Conservation (phyloP, 2,888 invertebrate genomes). For the Sinhomidia bicolor region DNA sequence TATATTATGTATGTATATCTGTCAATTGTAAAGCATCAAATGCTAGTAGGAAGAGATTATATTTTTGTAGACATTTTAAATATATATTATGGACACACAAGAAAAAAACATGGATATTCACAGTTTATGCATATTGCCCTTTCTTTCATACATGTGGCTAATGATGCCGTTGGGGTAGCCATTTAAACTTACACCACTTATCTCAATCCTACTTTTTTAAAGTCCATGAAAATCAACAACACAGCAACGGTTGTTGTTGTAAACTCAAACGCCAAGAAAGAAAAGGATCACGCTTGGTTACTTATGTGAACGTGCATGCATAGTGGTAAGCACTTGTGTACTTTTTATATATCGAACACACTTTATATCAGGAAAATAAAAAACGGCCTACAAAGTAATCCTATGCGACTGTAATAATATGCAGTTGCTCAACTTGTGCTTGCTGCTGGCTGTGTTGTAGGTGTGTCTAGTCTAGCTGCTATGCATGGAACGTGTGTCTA, state of each 20-base stretch:
- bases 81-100: too few relatives aligned
- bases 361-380: neutral
- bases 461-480: conserved; percentile 41
- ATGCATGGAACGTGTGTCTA: conserved; percentile 57
- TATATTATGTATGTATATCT: too few relatives aligned
- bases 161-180: neutral
- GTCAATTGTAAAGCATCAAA: too few relatives aligned
- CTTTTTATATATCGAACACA: neutral
- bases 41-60: too few relatives aligned
- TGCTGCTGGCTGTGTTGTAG: conserved; percentile 38
- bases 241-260: neutral
- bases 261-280: neutral
- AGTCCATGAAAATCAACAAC: conserved; percentile 36
- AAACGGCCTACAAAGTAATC: neutral
- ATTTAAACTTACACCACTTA: conserved; percentile 8
- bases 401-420: neutral
- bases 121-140: too few relatives aligned
- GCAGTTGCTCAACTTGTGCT: neutral
- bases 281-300: neutral
- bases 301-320: too few relatives aligned
- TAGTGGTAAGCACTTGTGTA: too few relatives aligned
- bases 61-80: too few relatives aligned
- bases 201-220: conserved; percentile 25
- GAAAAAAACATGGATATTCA: too few relatives aligned
- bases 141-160: neutral